Evolutionary conservation across 2,797 vertebrate genomes (phyloP).

Genomic region (Ceryle rudis): DNA sequence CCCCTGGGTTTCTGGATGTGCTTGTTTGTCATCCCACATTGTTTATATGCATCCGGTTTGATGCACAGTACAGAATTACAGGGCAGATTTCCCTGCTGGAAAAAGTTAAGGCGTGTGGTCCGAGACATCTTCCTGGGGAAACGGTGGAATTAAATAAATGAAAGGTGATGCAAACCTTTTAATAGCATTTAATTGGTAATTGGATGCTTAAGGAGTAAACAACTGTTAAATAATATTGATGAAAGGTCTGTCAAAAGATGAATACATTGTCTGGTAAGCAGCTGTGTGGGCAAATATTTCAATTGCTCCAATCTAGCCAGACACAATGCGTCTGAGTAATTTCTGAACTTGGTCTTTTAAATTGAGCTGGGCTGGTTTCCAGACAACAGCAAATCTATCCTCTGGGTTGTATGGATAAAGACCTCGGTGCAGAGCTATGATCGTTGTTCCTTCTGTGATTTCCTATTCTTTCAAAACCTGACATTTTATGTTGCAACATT

Average conservation of each 20-base stretch:
- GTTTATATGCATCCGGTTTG: not conserved
- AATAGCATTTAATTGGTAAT: slow-evolving; percentile 41
- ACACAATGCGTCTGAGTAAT: slow-evolving; percentile 45
- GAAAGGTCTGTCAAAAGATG: slow-evolving; percentile 36
- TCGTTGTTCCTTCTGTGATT: not conserved
- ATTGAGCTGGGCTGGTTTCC: slow-evolving; percentile 64
- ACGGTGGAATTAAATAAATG: not conserved
- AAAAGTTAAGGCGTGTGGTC: not conserved
- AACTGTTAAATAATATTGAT: slow-evolving; percentile 41
- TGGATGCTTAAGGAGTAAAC: slow-evolving; percentile 35
- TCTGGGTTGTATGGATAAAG: slow-evolving; percentile 29
- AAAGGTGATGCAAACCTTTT: slow-evolving; percentile 19
- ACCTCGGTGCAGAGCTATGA: slow-evolving; percentile 5
- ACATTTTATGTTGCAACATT: not conserved
- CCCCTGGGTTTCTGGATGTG: not conserved
- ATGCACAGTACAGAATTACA: not conserved
- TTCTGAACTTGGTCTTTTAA: slow-evolving; percentile 41
- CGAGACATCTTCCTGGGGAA: not conserved
- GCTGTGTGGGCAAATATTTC: slow-evolving; percentile 33
- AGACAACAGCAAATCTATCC: slow-evolving; percentile 59
- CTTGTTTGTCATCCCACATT: not conserved
- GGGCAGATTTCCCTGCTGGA: not conserved
- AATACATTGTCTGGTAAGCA: slow-evolving; percentile 11
- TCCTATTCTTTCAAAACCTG: slow-evolving; percentile 26
- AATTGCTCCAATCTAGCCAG: slow-evolving; percentile 22